Evolutionary conservation across 2,113 vertebrate species (phyloP), one percentile per base, ranked within the genome.

Genomic region (Sturnira hondurensis): DNA sequence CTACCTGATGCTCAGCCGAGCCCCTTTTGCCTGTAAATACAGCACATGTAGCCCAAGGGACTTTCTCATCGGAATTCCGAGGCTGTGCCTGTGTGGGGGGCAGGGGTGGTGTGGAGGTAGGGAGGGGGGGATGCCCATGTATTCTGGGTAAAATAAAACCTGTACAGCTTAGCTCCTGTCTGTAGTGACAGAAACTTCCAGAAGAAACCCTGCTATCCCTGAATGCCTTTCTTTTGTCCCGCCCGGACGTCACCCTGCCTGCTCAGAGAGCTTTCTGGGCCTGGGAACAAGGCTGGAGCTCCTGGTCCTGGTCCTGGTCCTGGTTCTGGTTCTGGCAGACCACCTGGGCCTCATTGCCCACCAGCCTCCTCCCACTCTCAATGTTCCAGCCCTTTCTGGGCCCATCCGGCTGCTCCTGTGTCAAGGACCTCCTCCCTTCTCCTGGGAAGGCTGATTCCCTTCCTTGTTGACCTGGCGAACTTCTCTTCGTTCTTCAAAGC

Each of bases 401-500:
- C 58, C 50, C 12, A 47, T 4, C 33, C 9, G 65, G n/a, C n/a
- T 43, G 7, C 20, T 56, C 33, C 68, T 5, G 0, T 86, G 63
- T 43, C 54, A 22, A 33, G 20, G 5, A 24, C 7, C 4, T 36
- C 26, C 24, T 65, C 14, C 36, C 4, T 11, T 47, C 45, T 50
- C 11, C 73, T 63, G 31, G 63, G 33, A 78, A 47, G 58, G 45
- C 54, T 28, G 10, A 28, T 11, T 15, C 4, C 47, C 47, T 83
- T 82, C 33, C 54, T 58, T 16, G 16, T 50, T 31, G 41, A 4
- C 84, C 38, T 15, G 38, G 47, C 4, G 11, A 82, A 45, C 73
- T 56, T 74, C 80, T 65, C 50, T 50, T 68, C 16, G 38, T 28
- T 71, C 77, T 50, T 89, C 54, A 67, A 47, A 93, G 52, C 58